Conservation (phyloP, 2,113 vertebrate species). For the Hippotragus niger region DNA sequence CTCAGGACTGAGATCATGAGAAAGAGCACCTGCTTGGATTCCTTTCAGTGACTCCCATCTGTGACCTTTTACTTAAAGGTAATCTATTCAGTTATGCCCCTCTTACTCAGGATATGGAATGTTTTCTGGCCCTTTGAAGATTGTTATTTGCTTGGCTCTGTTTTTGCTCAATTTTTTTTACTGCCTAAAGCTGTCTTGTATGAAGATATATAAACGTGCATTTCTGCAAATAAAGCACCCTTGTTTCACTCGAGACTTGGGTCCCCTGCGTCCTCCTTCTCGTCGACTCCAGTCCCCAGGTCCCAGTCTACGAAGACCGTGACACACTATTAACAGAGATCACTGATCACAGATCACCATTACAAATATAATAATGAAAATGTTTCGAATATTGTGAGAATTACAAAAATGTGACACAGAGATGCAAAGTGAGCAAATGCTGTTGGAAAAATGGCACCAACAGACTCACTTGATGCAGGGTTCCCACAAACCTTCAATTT, state of each 20-base stretch:
- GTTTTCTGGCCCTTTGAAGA: not conserved
- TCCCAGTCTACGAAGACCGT: accelerated
- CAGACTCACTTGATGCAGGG: not conserved
- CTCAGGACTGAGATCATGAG: not conserved
- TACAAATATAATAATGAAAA: not conserved
- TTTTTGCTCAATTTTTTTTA: not conserved
- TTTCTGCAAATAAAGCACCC: not conserved
- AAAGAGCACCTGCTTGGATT: not conserved
- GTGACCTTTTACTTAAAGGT: not conserved
- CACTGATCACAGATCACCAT: not conserved
- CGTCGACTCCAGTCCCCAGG: accelerated
- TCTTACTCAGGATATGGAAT: not conserved
- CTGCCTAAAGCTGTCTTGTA: not conserved
- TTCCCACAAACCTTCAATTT: not conserved
- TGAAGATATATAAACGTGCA: not conserved
- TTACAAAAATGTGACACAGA: not conserved
- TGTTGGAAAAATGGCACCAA: not conserved
- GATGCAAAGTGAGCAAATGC: not conserved
- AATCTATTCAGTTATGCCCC: not conserved
- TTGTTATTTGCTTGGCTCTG: not conserved
- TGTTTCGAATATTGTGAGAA: not conserved
- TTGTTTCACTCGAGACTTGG: not conserved
- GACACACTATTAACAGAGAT: not conserved
- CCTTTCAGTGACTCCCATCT: not conserved
- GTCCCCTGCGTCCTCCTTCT: not conserved